phyloP scores from a whole-genome alignment of 1,140 invertebrate genomes.

The Anastrepha ludens region DNA sequence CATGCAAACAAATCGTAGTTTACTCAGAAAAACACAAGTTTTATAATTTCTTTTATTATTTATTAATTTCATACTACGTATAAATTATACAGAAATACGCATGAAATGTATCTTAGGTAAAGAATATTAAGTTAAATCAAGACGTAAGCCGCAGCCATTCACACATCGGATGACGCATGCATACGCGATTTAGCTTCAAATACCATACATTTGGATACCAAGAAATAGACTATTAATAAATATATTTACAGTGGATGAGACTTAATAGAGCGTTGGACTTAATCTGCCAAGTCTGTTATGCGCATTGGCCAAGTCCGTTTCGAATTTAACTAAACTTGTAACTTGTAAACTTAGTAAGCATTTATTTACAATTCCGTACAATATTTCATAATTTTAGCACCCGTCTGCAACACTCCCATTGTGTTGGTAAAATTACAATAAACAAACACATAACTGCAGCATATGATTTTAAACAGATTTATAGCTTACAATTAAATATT shows the following conservation, averaged over 20 bases:
- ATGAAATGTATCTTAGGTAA: constrained; percentile 20
- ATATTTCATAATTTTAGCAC: constrained; percentile 17
- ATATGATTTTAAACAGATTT: no score
- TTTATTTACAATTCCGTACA: not conserved
- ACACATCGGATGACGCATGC: not conserved
- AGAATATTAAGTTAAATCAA: constrained; percentile 40
- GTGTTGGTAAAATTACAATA: no score
- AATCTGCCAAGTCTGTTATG: not conserved
- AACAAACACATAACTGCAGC: no score
- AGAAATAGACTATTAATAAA: constrained; percentile 51
- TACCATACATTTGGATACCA: constrained; percentile 45
- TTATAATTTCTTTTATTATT: constrained; percentile 28
- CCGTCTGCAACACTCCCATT: not conserved
- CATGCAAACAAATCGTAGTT: no score
- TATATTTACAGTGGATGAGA: constrained; percentile 36
- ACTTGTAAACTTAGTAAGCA: not conserved
- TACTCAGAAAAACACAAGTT: not conserved
- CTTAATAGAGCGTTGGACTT: not conserved
- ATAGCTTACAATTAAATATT: not conserved
- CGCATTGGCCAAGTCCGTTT: not conserved
- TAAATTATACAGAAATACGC: constrained; percentile 45
- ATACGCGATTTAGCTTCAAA: not conserved
- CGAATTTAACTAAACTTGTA: constrained; percentile 6
- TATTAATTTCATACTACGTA: constrained; percentile 41
- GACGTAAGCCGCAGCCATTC: not conserved